Evolutionary conservation across 2,888 invertebrate genomes (phyloP).

Genomic region (Cheilosia grossa): DNA sequence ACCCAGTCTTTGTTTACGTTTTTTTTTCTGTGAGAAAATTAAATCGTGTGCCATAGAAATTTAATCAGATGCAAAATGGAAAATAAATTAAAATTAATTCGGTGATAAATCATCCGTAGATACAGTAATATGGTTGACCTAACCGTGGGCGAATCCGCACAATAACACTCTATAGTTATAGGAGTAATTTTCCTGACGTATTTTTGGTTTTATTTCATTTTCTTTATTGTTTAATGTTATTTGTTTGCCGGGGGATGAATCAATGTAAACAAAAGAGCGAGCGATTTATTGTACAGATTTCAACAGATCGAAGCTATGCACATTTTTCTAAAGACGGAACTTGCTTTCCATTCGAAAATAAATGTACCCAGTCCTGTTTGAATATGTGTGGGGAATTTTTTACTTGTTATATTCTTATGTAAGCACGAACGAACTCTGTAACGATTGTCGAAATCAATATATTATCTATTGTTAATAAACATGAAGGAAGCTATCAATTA

Average conservation of each 20-base stretch:
- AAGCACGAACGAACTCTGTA: not conserved
- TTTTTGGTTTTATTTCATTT: not conserved
- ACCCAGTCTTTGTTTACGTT: not conserved
- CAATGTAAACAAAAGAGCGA: not conserved
- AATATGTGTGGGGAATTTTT: not conserved
- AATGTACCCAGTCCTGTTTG: no score
- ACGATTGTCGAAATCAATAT: not conserved
- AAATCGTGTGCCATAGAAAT: not conserved
- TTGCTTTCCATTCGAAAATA: no score
- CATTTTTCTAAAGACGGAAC: not conserved
- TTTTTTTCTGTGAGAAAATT: not conserved
- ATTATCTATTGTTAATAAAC: not conserved
- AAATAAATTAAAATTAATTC: not conserved
- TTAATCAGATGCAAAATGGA: not conserved
- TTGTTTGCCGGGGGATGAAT: not conserved
- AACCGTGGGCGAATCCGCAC: not conserved
- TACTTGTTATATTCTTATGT: not conserved
- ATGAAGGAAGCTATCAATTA: not conserved
- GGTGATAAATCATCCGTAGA: not conserved
- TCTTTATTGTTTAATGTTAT: not conserved
- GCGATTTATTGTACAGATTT: not conserved
- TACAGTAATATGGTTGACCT: not conserved
- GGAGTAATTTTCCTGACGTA: not conserved
- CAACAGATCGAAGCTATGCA: not conserved
- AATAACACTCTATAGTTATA: not conserved